Evolutionary conservation across 2,888 invertebrate genomes (phyloP), one percentile per base, ranked within the genome.

Genomic region (Agrochola circellaris): DNA sequence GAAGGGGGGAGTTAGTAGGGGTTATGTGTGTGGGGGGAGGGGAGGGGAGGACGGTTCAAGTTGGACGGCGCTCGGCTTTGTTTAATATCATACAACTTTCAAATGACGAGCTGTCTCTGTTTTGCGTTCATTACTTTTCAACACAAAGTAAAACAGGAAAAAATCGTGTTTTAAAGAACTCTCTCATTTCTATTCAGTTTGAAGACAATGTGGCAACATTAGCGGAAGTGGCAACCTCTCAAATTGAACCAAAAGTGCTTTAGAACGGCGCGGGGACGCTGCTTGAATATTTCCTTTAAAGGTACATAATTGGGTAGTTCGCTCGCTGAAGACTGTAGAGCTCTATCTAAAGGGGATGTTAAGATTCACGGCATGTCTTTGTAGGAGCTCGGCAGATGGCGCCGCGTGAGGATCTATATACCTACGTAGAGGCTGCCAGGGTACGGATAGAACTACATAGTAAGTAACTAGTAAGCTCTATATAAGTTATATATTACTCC

Each of bases 11-110:
- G 34, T 34, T 9, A 0, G 72, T 48, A 3, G 20, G 62, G 20
- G 23, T 51, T 9, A n/a, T 1, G 54, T 54, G 34, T 11, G n/a
- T 9, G 74, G 15, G 17, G 54, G 38, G 26, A 17, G 34, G 34
- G 45, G 45, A 11, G 48, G 66, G 17, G 23, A 20, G 71, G 61
- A n/a, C 8, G 62, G 65, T 76, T 78, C 56, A 76, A 77, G 77
- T 85, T 71, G 75, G 71, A 66, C 67, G 68, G 42, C 70, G 74
- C 71, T 70, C 68, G 66, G 82, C 89, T 78, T 88, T 89, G 89
- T 89, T 89, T 89, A 89, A 87, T 85, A 79, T 89, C 83, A 85
- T 74, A 82, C 73, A 78, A 88, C 64, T 87, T 84, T 84, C 68
- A 76, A 88, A 87, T 83, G 77, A 73, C 67, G 81, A 86, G 74